Conservation (phyloP, 2,888 invertebrate genomes). For the Himalopsyche japonica region DNA sequence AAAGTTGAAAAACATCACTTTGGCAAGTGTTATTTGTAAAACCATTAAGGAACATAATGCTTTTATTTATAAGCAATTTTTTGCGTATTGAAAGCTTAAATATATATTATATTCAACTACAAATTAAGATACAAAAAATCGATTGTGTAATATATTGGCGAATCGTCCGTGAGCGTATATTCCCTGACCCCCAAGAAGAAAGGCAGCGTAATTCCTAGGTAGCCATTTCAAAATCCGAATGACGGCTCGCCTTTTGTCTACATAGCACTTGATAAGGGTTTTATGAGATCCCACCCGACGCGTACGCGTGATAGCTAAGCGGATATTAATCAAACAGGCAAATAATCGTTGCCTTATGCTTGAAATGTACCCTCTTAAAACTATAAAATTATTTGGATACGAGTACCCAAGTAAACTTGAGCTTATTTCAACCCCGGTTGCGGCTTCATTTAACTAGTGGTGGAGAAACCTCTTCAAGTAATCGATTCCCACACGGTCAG, state of each 20-base stretch:
- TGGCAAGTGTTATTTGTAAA: no score
- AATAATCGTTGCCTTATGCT: slow-evolving; percentile 29
- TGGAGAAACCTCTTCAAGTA: neutral
- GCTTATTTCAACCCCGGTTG: neutral
- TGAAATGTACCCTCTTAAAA: neutral
- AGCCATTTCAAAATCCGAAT: slow-evolving; percentile 30
- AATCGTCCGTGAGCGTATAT: neutral
- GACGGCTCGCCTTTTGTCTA: slow-evolving; percentile 33
- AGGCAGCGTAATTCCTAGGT: slow-evolving; percentile 15
- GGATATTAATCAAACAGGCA: slow-evolving; percentile 35
- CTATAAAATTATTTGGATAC: slow-evolving; percentile 21
- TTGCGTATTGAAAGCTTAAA: no score
- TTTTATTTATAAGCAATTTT: no score
- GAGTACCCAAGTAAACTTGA: neutral
- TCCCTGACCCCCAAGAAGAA: slow-evolving; percentile 9
- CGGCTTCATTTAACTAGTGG: neutral
- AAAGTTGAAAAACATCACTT: no score
- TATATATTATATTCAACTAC: no score
- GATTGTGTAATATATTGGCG: neutral
- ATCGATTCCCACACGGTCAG: neutral
- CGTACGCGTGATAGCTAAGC: slow-evolving; percentile 26
- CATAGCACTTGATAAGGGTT: slow-evolving; percentile 39
- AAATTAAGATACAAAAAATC: no score
- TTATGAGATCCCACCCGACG: slow-evolving; percentile 35
- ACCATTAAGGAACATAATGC: no score